These are phyloP conservation scores for Dryas iulia DNA, from an alignment of 1,140 invertebrate species.

Conservation along the genomic window DNA sequence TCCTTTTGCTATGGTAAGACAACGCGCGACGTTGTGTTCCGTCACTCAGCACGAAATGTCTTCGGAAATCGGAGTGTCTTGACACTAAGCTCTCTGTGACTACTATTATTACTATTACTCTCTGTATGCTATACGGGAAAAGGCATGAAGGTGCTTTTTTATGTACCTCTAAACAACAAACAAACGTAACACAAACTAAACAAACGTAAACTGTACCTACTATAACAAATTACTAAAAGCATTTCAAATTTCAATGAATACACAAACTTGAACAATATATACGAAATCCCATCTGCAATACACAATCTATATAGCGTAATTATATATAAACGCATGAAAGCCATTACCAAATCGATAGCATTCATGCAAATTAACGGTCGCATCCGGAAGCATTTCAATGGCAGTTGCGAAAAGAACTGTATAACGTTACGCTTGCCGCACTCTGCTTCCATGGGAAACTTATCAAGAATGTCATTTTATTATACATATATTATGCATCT, in stretches of 20 bases:
- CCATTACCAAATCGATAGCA: conserved; percentile 11
- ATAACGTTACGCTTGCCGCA: conserved; percentile 34
- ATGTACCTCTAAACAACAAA: no score
- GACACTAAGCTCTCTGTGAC: no score
- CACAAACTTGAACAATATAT: not conserved
- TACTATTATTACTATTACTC: no score
- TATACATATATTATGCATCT: not conserved
- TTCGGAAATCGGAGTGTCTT: no score
- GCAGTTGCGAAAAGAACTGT: conserved; percentile 17
- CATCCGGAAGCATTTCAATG: not conserved
- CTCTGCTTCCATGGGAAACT: conserved; percentile 35
- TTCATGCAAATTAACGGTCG: conserved; percentile 6
- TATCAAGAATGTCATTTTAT: not conserved
- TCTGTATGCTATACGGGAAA: no score
- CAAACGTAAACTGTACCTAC: no score
- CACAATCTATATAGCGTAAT: not conserved
- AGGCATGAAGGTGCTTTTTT: no score
- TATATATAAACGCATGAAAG: conserved; percentile 4
- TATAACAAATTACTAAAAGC: not conserved
- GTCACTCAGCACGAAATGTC: no score
- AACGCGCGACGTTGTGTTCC: no score
- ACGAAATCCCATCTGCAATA: not conserved
- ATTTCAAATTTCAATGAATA: no score
- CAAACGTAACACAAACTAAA: no score
- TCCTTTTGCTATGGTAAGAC: no score